Conservation (phyloP, 1,140 invertebrate species). For the Gryllus bimaculatus region DNA sequence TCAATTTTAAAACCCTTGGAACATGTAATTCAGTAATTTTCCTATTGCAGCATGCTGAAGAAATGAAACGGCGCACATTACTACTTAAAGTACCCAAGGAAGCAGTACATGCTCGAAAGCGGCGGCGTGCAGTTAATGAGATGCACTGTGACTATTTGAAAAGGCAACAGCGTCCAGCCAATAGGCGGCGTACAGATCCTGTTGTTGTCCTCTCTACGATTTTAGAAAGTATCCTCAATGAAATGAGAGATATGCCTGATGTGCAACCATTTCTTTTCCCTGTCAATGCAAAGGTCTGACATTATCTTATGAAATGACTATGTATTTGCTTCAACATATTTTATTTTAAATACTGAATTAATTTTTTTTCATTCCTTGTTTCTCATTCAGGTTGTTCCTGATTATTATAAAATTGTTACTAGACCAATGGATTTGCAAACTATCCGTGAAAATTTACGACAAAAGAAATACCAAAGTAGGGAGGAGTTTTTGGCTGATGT, state of each 20-base stretch:
- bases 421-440: slow-evolving; percentile 96
- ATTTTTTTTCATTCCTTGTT: background rate
- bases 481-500: slow-evolving; percentile 93
- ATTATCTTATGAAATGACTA: background rate
- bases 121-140: slow-evolving; percentile 54
- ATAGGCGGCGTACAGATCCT: slow-evolving; percentile 91
- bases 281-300: slow-evolving; percentile 77
- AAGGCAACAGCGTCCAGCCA: slow-evolving; percentile 74
- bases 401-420: slow-evolving; percentile 87
- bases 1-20: too few species aligned
- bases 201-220: slow-evolving; percentile 89
- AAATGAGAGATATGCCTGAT: slow-evolving; percentile 86
- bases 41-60: slow-evolving; percentile 58
- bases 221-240: slow-evolving; percentile 86
- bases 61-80: slow-evolving; percentile 66
- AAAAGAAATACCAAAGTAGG: slow-evolving; percentile 86
- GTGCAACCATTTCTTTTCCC: slow-evolving; percentile 89
- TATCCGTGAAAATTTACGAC: slow-evolving; percentile 83
- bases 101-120: slow-evolving; percentile 53
- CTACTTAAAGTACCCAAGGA: slow-evolving; percentile 79
- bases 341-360: slow-evolving; percentile 9
- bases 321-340: background rate
- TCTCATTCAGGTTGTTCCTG: slow-evolving; percentile 59
- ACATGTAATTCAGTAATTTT: too few species aligned
- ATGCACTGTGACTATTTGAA: slow-evolving; percentile 90